Base-by-base conservation (phyloP, 2,888 invertebrate species). In the Diachrysia chrysitis region DNA sequence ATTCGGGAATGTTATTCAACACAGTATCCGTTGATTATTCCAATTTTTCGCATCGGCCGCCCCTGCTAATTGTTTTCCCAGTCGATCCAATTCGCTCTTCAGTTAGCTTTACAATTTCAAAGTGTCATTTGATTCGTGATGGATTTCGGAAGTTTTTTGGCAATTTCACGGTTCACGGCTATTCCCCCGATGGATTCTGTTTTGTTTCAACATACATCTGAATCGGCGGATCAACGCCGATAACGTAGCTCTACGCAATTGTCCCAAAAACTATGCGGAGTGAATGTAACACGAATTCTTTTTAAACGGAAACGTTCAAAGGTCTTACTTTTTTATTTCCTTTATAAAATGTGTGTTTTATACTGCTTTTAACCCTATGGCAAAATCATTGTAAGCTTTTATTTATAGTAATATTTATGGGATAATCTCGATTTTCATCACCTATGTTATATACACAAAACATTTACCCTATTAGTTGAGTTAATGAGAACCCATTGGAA, bases 71-170 rank as follows among this genome's bases (percentile, higher is more conserved):
- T 93, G 94, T 93, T 94, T 94, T 91, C 89, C 84, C 89, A 89
- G 89, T 89, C 89, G 79, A 90, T 92, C 89, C 90, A 88, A 90
- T 91, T 91, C 92, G 87, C 90, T 90, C 92, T 90, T 91, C 92
- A 92, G 92, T 93, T 91, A 90, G 92, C 90, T 93, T 92, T 92
- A 92, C 94, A 93, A 92, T 93, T 93, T 90, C 90, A 92, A 93
- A 93, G 93, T 93, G 94, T 93, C 93, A 93, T 94, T 94, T 93
- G 93, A 93, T 90, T 93, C 92, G 94, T 93, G 94, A 94, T 94
- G 93, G 93, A 92, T 93, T 93, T 90, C 88, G 88, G 83, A 90
- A 90, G 90, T 90, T 93, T 93, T 93, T 93, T 93, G 92, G 86
- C 93, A 93, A 94, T 94, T 94, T 94, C 94, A 93, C 93, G 94